Evolutionary conservation across 2,797 vertebrate genomes (phyloP), one percentile per base, ranked within the genome.

Genomic region (Halcyon smyrnensis): DNA sequence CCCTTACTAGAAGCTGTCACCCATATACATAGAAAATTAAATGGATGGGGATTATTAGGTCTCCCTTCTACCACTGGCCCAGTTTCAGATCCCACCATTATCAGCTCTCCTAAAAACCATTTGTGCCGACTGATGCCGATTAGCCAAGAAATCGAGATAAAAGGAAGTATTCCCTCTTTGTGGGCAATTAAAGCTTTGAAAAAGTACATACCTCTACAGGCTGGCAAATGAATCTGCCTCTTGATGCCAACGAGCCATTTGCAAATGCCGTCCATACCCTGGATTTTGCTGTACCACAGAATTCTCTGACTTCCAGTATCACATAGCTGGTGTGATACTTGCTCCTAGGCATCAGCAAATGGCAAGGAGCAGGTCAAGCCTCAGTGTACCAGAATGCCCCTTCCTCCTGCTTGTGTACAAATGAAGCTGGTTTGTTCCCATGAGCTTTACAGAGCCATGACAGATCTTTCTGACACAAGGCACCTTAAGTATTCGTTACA

Each of bases 401-500:
- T 89, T 96, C 57, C 78, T 90, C 90, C 83, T 83, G 86, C 89
- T 92, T 76, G 57, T 11, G 45, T 50, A 77, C 77, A 84, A 90
- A 75, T 11, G 23, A 80, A 80, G 79, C 88, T 15, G 74, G 92
- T 94, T 91, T 69, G 78, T 94, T 97, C 96, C 96, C 96, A 93
- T 32, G 81, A 84, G 62, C 67, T 96, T 84, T 90, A 90, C 91
- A 96, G 89, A 95, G 86, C 93, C 96, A 95, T 80, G 86, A 93
- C 95, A 94, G 91, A 97, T 88, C 91, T 90, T 96, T 95, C 80
- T 87, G 88, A 95, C 95, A 96, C 67, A 73, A 93, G 83, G 84
- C 94, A 95, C 88, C 94, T 64, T 88, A 74, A 96, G 88, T 54
- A 73, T 95, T 95, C 45, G 6, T 43, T 60, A 90, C 94, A 95